Evolutionary conservation across 1,140 invertebrate genomes (phyloP), one percentile per base, ranked within the genome.

Genomic region (Nixonia krombeini): DNA sequence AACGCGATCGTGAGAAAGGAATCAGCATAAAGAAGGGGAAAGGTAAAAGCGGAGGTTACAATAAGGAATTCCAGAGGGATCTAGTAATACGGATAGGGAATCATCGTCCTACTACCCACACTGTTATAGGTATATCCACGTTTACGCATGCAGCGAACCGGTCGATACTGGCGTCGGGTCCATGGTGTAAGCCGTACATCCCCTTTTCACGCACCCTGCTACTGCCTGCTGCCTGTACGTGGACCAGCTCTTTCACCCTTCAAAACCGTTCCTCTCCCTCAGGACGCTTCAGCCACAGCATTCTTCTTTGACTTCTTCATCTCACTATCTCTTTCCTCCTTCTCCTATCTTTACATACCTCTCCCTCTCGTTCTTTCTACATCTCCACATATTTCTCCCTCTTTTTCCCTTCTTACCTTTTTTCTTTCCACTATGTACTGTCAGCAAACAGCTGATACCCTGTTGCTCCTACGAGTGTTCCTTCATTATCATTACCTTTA

Each of bases 111-210:
- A 42, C 59, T 62, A 42, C 46, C 25, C 31, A 38, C 45, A 51
- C 40, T 44, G 59, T 56, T 6, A 21, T 21, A 21, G 21, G 6
- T 63, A 55, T 37, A 51, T 50, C 59, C 55, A 57, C 41, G 53
- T 51, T 65, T 57, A 52, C 47, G 53, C 53, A 52, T 47, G 52
- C 38, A 57, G 47, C 46, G 25, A 57, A 33, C 40, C 35, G 61
- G 61, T 65, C 61, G 61, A 65, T 65, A 65, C 35, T 57, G 16
- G 28, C 61, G 61, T 44, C 53, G 52, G 38, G 46, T 64, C 46
- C 46, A 65, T 57, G 61, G 52, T 52, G 53, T 57, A 65, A 65
- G 45, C 42, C 56, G 49, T 56, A 50, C 44, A 44, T 51, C 52
- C 53, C 47, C 47, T 37, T 42, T 40, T 52, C 44, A 52, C 53